Base-by-base conservation (phyloP, 2,888 invertebrate genomes). In the Polymixis lichenea region DNA sequence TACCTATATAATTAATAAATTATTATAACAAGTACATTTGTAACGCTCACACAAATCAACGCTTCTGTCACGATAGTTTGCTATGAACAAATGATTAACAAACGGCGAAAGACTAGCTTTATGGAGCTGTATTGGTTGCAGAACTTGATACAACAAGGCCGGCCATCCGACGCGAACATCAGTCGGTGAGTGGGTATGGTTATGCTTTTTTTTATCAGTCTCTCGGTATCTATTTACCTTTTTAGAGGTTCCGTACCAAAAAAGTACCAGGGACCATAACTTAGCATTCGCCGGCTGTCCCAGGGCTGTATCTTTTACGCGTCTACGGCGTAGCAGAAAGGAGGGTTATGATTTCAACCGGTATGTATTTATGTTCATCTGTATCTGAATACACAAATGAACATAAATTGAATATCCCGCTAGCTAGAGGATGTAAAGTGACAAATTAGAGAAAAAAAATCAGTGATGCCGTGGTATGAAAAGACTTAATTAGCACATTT, bases 141-240 rank as follows among this genome's bases (percentile, higher is more conserved):
- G 78, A 82, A 56, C 77, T 51, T 25, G 6, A 53, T 38, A 32
- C 55, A 51, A 19, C 77, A 77, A 46, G 28, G 55, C 66, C 61
- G 19, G 53, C 7, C 61, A 15, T 51, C 61, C 67, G 51, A 67
- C 55, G 43, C 32, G 82, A 67, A 51, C 77, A 77, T 28, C 77
- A 78, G 77, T 53, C 77, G 82, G 78, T 82, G 82, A 82, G 78
- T 78, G 67, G 77, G 77, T 78, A 78, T 60, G 82, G 15, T 28
- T 65, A 53, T 72, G 2, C 4, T 43, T 11, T 72, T 60, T 76
- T 62, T 25, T 46, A 17, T 51, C 5, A 13, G 1, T 75, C 6
- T 11, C 6, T 56, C 13, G n/a, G 19, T 53, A 46, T 43, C 43
- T 32, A 15, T 43, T 51, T 32, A 15, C 32, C 43, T 28, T 25